A percentile compares a stretch with the other conserved stretches of the same genome.
Conservation (phyloP, 2,888 invertebrate species). For the Metopia argyrocephala region DNA sequence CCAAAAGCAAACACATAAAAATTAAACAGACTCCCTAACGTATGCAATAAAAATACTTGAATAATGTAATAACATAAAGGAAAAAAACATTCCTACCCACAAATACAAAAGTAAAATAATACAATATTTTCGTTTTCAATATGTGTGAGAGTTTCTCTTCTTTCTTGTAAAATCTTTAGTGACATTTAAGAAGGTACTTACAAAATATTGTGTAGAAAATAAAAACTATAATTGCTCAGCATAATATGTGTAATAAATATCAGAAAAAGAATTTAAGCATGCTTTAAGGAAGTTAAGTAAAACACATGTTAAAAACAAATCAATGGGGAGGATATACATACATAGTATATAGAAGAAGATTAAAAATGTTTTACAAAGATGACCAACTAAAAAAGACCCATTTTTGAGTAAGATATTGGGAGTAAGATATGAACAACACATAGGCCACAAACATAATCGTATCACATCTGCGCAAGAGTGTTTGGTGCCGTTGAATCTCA, state of each 20-base stretch:
- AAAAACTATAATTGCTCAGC: constrained; percentile 13
- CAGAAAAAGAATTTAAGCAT: constrained; percentile 19
- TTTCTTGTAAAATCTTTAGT: constrained; percentile 46
- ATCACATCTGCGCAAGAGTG: no score
- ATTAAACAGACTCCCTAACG: constrained; percentile 55
- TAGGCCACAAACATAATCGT: no score
- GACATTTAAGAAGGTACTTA: constrained; percentile 55
- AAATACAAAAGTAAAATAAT: constrained; percentile 15
- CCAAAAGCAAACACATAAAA: constrained; percentile 56
- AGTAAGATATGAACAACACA: no score
- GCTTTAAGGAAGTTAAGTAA: constrained; percentile 1
- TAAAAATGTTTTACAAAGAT: background rate
- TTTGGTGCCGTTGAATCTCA: no score
- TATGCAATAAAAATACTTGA: constrained; percentile 55
- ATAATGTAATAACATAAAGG: background rate
- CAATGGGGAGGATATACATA: background rate
- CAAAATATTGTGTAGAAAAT: background rate
- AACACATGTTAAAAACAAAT: constrained; percentile 18
- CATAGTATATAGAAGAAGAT: background rate
- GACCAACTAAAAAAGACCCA: constrained; percentile 7
- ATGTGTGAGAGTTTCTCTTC: background rate
- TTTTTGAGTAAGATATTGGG: no score
- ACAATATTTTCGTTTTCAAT: constrained; percentile 19
- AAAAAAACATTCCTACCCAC: no score
- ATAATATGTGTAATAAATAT: constrained; percentile 21